Evolutionary conservation across 64 coral and sea anemone genomes (phyloP), one percentile per base, ranked within the genome.

Genomic region (Exaiptasia diaphana): DNA sequence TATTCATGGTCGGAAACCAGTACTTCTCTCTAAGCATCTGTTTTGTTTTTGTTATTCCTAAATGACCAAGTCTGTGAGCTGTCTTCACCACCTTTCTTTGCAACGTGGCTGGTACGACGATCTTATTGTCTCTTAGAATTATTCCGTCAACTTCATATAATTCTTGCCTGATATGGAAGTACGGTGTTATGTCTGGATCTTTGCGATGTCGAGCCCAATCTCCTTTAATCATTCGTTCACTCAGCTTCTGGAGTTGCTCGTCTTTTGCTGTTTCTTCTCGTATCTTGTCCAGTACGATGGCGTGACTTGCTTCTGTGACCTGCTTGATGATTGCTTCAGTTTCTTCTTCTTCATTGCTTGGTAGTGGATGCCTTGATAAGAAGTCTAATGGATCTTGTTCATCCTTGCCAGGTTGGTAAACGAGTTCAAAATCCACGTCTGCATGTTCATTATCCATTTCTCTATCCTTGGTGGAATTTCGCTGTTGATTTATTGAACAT

Each of bases 1-100:
- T 53, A n/a, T 87, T 87, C 41, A 87, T 87, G 56, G 18, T 50
- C 35, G 84, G 59, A 61, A 87, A 87, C 56, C 73, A 78, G 30
- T 74, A 74, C 31, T 49, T 86, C 12, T 38, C 71, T 50, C 38
- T 38, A 14, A 77, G 6, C 74, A 77, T 58, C 34, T 77, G 29
- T 38, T 77, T 35, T 18, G 52, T 77, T 22, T 77, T 77, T 45
- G 44, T 80, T 36, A 1, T 76, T n/a, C 59, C 71, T 7, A 86
- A 44, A 42, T 75, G 39, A 61, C 72, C 71, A 12, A 76, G 20
- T 43, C 41, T 50, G 37, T 86, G 83, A 4, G 54, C 56, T 24
- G 46, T 41, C 38, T 23, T 65, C 54, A 86, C 38, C 13, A 86
- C 32, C 53, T 86, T 86, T 41, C 55, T 38, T 49, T 76, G 83